Evolutionary conservation across 2,113 vertebrate genomes (phyloP).

Genomic region (Indicator indicator): DNA sequence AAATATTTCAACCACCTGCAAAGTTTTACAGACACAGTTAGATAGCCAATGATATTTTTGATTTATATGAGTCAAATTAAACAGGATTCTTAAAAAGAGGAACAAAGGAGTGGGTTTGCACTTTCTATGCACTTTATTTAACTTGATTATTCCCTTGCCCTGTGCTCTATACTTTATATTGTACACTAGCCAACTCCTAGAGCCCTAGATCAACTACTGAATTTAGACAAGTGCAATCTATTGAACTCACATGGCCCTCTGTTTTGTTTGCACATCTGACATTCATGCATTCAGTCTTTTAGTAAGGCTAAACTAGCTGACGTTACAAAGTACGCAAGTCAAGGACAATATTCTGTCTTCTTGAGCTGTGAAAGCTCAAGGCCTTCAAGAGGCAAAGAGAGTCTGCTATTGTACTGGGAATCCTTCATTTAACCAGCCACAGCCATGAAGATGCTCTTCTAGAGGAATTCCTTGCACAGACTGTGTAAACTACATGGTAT

Average conservation of each 20-base stretch:
- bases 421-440: not conserved
- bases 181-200: not conserved
- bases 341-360: not conserved
- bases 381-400: not conserved
- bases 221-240: not conserved
- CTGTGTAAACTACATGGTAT: not conserved
- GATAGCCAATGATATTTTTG: not conserved
- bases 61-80: not conserved
- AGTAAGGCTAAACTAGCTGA: not conserved
- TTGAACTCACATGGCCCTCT: not conserved
- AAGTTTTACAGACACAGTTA: not conserved
- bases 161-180: not conserved
- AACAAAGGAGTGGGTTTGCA: not conserved
- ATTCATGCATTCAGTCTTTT: not conserved
- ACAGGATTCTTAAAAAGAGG: not conserved
- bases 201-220: not conserved
- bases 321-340: not conserved
- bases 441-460: not conserved
- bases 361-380: not conserved
- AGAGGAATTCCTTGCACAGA: not conserved
- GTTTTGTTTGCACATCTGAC: not conserved
- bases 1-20: not conserved
- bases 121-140: not conserved
- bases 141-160: not conserved
- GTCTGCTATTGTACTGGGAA: rapidly evolving